Conservation (phyloP, 2,113 vertebrate species). For the Peromyscus maniculatus region DNA sequence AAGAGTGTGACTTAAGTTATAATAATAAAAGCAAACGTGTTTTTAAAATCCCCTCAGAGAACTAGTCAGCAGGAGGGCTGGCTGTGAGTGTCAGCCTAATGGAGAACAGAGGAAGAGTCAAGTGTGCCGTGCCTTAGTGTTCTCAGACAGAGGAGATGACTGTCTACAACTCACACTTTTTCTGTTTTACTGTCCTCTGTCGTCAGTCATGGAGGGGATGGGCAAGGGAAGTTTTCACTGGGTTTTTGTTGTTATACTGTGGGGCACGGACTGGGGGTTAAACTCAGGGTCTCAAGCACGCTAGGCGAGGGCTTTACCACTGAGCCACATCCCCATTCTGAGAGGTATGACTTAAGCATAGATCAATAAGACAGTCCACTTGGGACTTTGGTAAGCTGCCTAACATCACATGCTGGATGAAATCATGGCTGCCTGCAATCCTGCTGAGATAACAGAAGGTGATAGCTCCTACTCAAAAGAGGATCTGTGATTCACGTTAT, state of each 20-base stretch:
- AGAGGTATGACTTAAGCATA: conserved; percentile 14
- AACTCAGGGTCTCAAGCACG: not conserved
- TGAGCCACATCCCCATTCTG: not conserved
- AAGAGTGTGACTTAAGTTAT: conserved; percentile 48
- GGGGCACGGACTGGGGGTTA: not conserved
- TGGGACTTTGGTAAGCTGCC: not conserved
- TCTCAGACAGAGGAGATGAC: not conserved
- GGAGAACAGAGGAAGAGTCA: conserved; percentile 4
- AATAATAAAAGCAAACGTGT: conserved; percentile 57
- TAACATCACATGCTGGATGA: not conserved
- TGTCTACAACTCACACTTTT: not conserved
- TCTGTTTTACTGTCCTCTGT: not conserved
- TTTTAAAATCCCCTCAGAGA: conserved; percentile 44
- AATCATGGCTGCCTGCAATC: not conserved
- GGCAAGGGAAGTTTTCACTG: not conserved
- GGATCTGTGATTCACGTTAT: not conserved
- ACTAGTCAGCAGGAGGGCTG: not conserved
- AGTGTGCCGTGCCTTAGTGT: not conserved
- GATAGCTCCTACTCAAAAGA: not conserved
- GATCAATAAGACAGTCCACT: not conserved
- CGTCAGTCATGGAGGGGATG: not conserved
- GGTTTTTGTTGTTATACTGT: not conserved
- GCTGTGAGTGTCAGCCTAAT: not conserved
- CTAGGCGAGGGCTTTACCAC: too few relatives aligned
- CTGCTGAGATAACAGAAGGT: conserved; percentile 33